Evolutionary conservation across 1,140 invertebrate genomes (phyloP), one percentile per base, ranked within the genome.

Genomic region (Conus betulinus): DNA sequence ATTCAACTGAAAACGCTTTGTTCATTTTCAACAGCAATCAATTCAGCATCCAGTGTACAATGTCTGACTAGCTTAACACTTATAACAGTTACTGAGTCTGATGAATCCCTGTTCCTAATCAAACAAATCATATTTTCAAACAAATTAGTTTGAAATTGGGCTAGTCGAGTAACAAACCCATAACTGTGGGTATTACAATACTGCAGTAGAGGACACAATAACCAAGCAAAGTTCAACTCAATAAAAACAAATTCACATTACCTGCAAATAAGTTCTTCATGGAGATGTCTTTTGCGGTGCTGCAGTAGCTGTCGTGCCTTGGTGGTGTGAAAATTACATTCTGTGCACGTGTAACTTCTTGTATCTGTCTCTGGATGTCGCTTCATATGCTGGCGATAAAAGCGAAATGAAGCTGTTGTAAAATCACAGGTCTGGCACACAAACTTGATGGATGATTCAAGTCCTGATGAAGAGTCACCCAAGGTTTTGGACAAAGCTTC

Each of bases 231-330:
- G 23, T 82, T 20, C 8, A 82, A 52, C 11, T 39, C 8, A 82
- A 82, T 20, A 52, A 55, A 51, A 52, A n/a, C n/a, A n/a, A n/a
- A n/a, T n/a, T n/a, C n/a, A 55, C 82, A 39, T 71, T 51, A 87
- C 85, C 85, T 87, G 96, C 0, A 95, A 94, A 60, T 96, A 90
- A 90, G 57, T 63, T 96, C 95, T 1, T 94, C 95, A 86, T 96
- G 95, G 78, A 96, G 93, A 84, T 96, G 96, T 76, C 93, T 95
- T 17, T 93, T 92, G 89, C 96, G 93, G 91, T 95, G 95, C 39
- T 90, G 88, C 67, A 89, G 91, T 17, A 94, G 89, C 71, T 89
- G 87, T 67, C 92, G 92, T 27, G 93, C 89, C 88, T 93, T 93
- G 25, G 84, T 91, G 5, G 93, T 91, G 27, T 88, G 87, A 87